These are phyloP conservation scores for Aspidoscelis tigris DNA, from an alignment of 2,113 vertebrate genomes.

Conservation along the genomic window DNA sequence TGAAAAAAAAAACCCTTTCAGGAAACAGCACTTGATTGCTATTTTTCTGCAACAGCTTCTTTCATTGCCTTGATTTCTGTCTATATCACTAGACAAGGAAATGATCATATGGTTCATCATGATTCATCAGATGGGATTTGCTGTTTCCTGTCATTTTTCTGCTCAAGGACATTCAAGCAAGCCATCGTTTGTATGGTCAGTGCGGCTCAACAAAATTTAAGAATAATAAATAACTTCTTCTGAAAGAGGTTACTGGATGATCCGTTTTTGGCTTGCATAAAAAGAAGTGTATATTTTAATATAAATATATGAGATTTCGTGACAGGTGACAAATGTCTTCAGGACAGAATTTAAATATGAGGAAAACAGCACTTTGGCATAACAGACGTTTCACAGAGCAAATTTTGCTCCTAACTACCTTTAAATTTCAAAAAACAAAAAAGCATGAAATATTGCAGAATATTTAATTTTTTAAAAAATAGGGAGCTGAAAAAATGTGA, in stretches of 20 bases:
- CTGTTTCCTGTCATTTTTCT: not conserved
- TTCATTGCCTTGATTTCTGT: not conserved
- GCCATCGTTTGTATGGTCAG: not conserved
- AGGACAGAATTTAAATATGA: slow-evolving; percentile 6
- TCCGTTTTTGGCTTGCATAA: not conserved
- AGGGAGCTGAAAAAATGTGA: no score
- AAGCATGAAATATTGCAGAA: not conserved
- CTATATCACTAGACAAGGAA: not conserved
- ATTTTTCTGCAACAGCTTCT: not conserved
- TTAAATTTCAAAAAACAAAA: not conserved
- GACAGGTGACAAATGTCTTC: not conserved
- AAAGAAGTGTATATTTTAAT: not conserved
- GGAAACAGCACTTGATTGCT: not conserved
- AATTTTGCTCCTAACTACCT: not conserved
- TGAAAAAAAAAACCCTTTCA: no score
- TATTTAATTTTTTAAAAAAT: not conserved
- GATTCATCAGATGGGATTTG: not conserved
- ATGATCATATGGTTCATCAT: not conserved
- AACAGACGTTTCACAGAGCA: not conserved
- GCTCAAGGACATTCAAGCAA: not conserved
- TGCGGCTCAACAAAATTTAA: not conserved
- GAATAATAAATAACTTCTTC: not conserved
- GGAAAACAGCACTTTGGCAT: not conserved
- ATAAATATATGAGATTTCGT: slow-evolving; percentile 4
- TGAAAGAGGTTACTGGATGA: not conserved